Conservation (phyloP, 2,888 invertebrate species). For the Eupithecia abbreviata region DNA sequence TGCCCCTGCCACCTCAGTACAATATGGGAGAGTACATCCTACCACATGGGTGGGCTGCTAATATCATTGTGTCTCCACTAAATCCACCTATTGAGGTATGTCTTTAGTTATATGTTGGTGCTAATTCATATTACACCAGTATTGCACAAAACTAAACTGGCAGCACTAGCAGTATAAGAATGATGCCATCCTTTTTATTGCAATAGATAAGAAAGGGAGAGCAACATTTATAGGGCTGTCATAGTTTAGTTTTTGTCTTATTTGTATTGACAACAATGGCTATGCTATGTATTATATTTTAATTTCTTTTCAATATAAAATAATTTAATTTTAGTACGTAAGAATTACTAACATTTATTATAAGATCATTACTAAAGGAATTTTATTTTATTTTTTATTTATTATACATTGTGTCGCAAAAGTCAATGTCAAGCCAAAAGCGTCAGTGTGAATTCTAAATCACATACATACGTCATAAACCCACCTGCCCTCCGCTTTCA, state of each 20-base stretch:
- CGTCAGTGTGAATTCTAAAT: too few relatives aligned
- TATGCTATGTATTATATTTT: background rate
- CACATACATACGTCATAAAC: too few relatives aligned
- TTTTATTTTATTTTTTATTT: too few relatives aligned
- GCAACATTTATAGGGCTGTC: background rate
- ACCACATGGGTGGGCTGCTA: conserved; percentile 76
- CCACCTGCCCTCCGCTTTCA: too few relatives aligned
- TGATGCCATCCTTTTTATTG: background rate
- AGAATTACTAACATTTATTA: too few relatives aligned
- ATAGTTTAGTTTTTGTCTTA: background rate
- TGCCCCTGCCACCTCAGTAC: conserved; percentile 75
- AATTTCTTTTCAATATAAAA: too few relatives aligned
- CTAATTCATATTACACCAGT: background rate
- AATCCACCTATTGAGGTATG: conserved; percentile 80
- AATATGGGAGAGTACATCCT: conserved; percentile 77
- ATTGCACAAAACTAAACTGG: background rate
- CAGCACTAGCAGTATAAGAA: background rate
- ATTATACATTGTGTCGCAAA: too few relatives aligned
- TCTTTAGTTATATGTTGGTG: background rate
- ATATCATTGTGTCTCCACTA: conserved; percentile 74
- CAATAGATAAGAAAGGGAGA: background rate
- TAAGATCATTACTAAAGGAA: too few relatives aligned
- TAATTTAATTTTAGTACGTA: too few relatives aligned
- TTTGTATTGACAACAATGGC: background rate
- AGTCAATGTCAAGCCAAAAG: too few relatives aligned